Base-by-base conservation (phyloP, 2,113 vertebrate species). In the Channa maculata region DNA sequence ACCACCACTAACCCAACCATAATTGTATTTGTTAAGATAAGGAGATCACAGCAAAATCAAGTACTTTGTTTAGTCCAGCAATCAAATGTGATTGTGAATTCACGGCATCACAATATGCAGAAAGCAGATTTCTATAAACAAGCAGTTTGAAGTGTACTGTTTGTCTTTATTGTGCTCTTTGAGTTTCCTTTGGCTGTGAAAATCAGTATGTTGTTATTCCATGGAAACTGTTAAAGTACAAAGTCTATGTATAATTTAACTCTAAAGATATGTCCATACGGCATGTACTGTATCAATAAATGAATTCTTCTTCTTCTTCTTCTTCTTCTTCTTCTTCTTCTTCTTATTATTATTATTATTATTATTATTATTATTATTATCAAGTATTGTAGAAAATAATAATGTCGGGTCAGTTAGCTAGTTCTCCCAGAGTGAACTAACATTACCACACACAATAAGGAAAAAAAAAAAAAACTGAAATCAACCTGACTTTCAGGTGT, bases 11-110 rank as follows among this genome's bases (percentile, higher is more conserved):
- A 79, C 84, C 82, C 83, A 86, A 79, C 77, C 77, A 83, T 96
- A 94, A 97, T 95, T 95, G 95, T 86, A 95, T 93, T 94, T 95
- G 93, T 95, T 94, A 92, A 95, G 95, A 95, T 94, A 92, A 89
- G 89, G 62, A 86, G 90, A 91, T 95, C 94, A 91, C 66, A 89
- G 86, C 53, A 71, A 89, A 92, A 90, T 88, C 46, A 68, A 91
- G 87, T 79, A 72, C 71, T 88, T 45, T 64, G 79, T 80, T 24
- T 85, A 58, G 69, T 77, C 61, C 69, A 85, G 71, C 74, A 75
- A 72, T 67, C 68, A 49, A 65, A 61, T 86, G 73, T 62, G 68
- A 78, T 75, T 74, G 64, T 62, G n/a, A 72, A 89, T 88, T 78
- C 67, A 78, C 65, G 49, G 48, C 39, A 75, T 34, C 38, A 41